Evolutionary conservation across 2,797 vertebrate species (phyloP), one percentile per base, ranked within the genome.

Genomic region (Sciurus vulgaris): DNA sequence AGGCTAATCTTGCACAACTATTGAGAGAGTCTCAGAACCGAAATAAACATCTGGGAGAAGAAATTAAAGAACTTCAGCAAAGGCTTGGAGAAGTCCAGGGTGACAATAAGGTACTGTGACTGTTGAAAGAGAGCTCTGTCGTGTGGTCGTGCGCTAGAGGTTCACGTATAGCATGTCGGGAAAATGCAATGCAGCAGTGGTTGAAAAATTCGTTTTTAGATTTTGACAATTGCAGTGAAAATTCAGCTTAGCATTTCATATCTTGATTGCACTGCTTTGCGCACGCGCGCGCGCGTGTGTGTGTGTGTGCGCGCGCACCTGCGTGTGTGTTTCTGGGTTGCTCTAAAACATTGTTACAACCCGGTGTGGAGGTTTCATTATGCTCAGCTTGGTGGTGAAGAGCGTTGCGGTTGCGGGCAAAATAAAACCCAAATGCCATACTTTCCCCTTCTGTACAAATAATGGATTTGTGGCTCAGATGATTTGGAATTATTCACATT

Each of bases 1-100:
- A 99, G 99, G 99, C 99, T 93, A 99, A 99, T 98, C 99, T 99
- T 95, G 98, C 98, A 20, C 99, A 99, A 49, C 98, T 99, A 15
- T 97, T 99, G 95, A 98, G 98, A 97, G 99, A 99, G 92, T 99
- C 99, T 88, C 99, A 99, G 97, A 99, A 99, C 97, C 99, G 97
- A 98, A 99, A 98, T 98, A 98, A 98, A 94, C 98, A 99, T 93
- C 99, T 99, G 72, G 98, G 98, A 96, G 99, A 99, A 96, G 99
- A 99, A 97, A 98, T 99, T 93, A 99, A 99, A 98, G 99, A 99
- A 97, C 98, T 99, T 97, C 99, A 99, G 3, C 99, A 99, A 96
- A 99, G 99, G 92, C 98, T 99, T 88, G 98, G 98, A 74, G 99
- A 99, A 98, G 99, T 99, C 86, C 99, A 99, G 98, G 99, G 99